phyloP scores from a whole-genome alignment of 2,888 invertebrate species.

The Ormia ochracea region DNA sequence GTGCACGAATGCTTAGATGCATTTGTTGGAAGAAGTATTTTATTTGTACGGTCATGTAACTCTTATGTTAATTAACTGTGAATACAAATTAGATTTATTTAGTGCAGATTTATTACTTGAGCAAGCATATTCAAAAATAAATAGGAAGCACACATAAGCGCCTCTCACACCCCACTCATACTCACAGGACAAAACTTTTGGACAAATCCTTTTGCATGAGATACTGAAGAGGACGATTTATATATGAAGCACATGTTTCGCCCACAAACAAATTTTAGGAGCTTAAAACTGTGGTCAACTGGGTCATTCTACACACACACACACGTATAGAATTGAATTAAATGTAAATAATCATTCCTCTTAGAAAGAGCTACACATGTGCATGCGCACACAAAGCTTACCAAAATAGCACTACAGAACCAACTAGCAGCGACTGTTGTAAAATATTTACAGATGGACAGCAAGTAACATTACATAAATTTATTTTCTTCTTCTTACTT shows the following conservation, averaged over 20 bases:
- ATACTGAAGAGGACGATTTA: no score
- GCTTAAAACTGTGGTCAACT: not conserved
- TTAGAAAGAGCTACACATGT: constrained; percentile 6
- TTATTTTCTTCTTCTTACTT: constrained; percentile 4
- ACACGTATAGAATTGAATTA: not conserved
- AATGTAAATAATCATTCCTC: constrained; percentile 11
- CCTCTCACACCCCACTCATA: not conserved
- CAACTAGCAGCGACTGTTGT: constrained; percentile 27
- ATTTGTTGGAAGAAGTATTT: constrained; percentile 25
- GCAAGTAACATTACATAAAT: constrained; percentile 36
- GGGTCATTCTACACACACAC: not conserved
- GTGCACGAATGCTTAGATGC: constrained; percentile 10
- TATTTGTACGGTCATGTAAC: constrained; percentile 58
- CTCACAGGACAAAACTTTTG: no score
- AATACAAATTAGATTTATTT: constrained; percentile 63
- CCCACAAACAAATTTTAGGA: not conserved
- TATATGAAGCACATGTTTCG: not conserved
- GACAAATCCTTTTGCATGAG: no score
- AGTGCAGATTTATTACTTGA: constrained; percentile 58
- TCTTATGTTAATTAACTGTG: constrained; percentile 63
- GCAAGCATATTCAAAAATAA: constrained; percentile 18
- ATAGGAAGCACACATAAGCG: not conserved
- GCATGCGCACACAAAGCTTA: no score
- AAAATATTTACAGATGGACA: constrained; percentile 30
- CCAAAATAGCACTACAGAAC: constrained; percentile 1